Percentiles rank a stretch among this genome's conserved stretches.
Conservation (phyloP, 2,888 invertebrate genomes). For the Nysson spinosus region DNA sequence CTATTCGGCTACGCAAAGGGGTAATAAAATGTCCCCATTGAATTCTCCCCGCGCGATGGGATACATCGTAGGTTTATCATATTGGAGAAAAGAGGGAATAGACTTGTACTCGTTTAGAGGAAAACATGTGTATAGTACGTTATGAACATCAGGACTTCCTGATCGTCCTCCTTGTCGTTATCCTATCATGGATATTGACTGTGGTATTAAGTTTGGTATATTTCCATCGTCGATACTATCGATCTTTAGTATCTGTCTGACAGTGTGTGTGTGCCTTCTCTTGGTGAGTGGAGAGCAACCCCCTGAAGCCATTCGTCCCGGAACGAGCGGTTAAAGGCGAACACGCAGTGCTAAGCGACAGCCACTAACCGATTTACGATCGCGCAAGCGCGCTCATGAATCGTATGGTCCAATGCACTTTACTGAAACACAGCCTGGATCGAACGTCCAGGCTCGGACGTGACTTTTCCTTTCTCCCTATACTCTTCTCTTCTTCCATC, state of each 20-base stretch:
- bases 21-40: background rate
- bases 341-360: slow-evolving; percentile 59
- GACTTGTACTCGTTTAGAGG: background rate
- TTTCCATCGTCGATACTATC: slow-evolving; percentile 66
- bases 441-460: slow-evolving; percentile 34
- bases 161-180: slow-evolving; percentile 5
- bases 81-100: background rate
- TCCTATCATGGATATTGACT: slow-evolving; percentile 58
- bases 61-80: background rate
- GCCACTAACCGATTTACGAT: slow-evolving; percentile 63
- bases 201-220: slow-evolving; percentile 65
- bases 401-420: slow-evolving; percentile 46
- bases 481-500: slow-evolving; percentile 25
- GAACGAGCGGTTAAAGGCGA: slow-evolving; percentile 58
- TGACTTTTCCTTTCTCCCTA: slow-evolving; percentile 29
- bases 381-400: slow-evolving; percentile 52
- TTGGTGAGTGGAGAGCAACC: slow-evolving; percentile 28
- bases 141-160: no score
- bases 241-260: slow-evolving; percentile 60
- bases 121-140: background rate
- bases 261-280: slow-evolving; percentile 31
- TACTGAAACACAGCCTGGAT: slow-evolving; percentile 39
- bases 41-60: background rate
- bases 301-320: slow-evolving; percentile 50
- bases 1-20: no score